Percentiles rank a stretch among this genome's conserved stretches.
phyloP scores from a whole-genome alignment of 2,113 vertebrate species.

The Grammomys surdaster region DNA sequence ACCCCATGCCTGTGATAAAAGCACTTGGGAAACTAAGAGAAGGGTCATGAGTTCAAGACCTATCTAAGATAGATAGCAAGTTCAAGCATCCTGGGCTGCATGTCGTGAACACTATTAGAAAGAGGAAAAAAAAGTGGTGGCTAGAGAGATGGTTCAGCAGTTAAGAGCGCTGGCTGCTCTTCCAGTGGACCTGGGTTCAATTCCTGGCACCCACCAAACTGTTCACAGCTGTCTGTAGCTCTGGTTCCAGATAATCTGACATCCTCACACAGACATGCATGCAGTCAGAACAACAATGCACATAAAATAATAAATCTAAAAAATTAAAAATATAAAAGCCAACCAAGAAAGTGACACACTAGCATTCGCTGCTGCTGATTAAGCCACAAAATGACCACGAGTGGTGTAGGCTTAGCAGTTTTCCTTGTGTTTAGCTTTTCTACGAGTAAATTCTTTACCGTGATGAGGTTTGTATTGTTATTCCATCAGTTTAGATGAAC shows the following conservation, averaged over 20 bases:
- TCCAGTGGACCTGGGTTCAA: too few relatives aligned
- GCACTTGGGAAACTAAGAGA: not conserved
- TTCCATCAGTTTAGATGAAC: constrained; percentile 3
- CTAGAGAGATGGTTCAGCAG: too few relatives aligned
- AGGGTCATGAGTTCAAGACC: not conserved
- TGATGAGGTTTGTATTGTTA: not conserved
- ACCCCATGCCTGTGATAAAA: not conserved
- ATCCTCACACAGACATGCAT: too few relatives aligned
- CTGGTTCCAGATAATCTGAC: too few relatives aligned
- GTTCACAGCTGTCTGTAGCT: too few relatives aligned
- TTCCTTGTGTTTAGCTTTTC: constrained; percentile 21
- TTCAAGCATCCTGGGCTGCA: not conserved
- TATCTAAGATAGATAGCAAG: not conserved
- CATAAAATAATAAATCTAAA: not conserved
- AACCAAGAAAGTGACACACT: not conserved
- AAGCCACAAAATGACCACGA: not conserved
- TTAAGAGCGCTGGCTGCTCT: too few relatives aligned
- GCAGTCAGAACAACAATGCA: too few relatives aligned
- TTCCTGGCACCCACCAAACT: too few relatives aligned
- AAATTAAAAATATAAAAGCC: not conserved
- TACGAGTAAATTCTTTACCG: not conserved
- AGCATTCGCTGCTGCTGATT: not conserved
- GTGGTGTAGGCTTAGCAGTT: not conserved
- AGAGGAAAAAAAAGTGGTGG: too few relatives aligned
- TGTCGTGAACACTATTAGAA: not conserved